Evolutionary conservation across 2,797 vertebrate genomes (phyloP), one percentile per base, ranked within the genome.

Genomic region (Xiphorhynchus erythropygius): DNA sequence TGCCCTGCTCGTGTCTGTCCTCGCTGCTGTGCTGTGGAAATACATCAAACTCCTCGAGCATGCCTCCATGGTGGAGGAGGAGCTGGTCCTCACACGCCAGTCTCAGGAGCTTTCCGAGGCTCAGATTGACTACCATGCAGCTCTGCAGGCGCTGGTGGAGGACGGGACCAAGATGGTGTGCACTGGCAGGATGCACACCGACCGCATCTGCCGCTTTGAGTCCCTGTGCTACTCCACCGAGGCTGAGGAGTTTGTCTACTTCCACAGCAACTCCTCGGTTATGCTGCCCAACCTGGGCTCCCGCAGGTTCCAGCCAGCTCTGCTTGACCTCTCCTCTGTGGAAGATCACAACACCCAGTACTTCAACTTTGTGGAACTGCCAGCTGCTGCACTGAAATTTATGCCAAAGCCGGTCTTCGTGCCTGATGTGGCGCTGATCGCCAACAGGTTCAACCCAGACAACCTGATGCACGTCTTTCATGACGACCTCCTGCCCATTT

Each of bases 391-490:
- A 0, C 97, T 99, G 89, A 99, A 99, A 89, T 99, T 99, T 73
- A 98, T 99, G 99, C 98, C 99, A 69, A 99, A 99, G 93, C 99
- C 99, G 0, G 99, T 99, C 90, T 99, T 99, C 2, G 98, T 99
- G 78, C 99, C 99, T 4, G 99, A 99, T 6, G 99, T 99, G 94
- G 98, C 99, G 0, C 98, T 99, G 46, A 99, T 99, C 35, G 78
- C 98, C 50, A 99, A 99, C 97, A 98, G 99, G 84, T 99, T 99
- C 97, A 99, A 99, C 94, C 99, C 99, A 0, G 99, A 99, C 97
- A 99, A 99, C 97, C 97, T 99, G 70, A 99, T 99, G 99, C 99
- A 99, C 0, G 98, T 99, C 60, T 99, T 99, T 96, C 99, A 99
- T 0, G 99, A 99, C 0, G 99, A 99, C 95, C 98, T 99, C 37